Evolutionary conservation across 2,888 invertebrate genomes (phyloP), one percentile per base, ranked within the genome.

Genomic region (Orthosia gracilis): DNA sequence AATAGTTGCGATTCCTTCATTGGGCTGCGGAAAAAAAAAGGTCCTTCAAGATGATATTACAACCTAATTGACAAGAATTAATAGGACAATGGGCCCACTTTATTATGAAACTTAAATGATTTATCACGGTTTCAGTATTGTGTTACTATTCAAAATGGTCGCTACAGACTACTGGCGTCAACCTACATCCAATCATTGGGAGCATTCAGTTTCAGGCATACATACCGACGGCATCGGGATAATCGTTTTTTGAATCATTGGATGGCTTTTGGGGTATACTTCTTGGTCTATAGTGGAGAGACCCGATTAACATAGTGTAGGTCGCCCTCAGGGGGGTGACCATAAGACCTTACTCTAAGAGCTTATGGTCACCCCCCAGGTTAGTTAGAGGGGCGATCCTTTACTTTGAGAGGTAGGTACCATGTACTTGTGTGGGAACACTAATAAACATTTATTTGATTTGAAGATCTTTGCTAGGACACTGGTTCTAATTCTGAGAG

Each of bases 41-140:
- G 55, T 62, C 61, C 21, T 52, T 2, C 12, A 26, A 26, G 52
- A 78, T 78, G 52, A 67, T 67, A 80, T 78, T 80, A 73, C 78
- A 66, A 21, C 52, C 45, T 63, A 31, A 78, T 80, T 80, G 45
- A 31, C 4, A 54, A 21, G 13, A 80, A 80, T 78, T 73, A 73
- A 49, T 65, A 59, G 57, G n/a, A 31, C 64, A 50, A 21, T 21
- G 52, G 52, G 45, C 15, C 40, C 52, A 57, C 13, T 26, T n/a
- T 21, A 61, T 23, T 45, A 47, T 13, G 55, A 13, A 55, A 57
- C 23, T 23, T 26, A 17, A 64, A 57, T 31, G 50, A 23, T 45
- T 49, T 45, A 67, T 59, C 63, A 67, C 54, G 57, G 17, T 54
- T 21, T 63, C 57, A 40, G n/a, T 55, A 52, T 73, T 77, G 23